These are phyloP conservation scores for Amblyraja radiata DNA, from an alignment of 2,797 vertebrate genomes.

Conservation along the genomic window DNA sequence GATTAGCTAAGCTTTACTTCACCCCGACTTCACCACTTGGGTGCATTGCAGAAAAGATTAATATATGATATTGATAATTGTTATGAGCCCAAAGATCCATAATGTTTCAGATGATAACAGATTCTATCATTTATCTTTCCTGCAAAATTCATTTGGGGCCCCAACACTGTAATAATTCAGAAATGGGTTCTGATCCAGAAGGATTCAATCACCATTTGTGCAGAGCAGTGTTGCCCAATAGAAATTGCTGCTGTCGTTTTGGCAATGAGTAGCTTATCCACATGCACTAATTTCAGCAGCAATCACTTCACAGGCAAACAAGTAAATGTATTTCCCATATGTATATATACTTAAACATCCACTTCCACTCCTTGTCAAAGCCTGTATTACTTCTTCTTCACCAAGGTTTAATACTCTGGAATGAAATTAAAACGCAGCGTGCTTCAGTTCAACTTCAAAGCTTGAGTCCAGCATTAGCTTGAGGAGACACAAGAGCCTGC, in stretches of 20 bases:
- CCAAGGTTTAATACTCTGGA: neutral
- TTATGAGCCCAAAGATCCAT: neutral
- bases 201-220: neutral
- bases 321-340: neutral
- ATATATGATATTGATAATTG: slow-evolving; percentile 18
- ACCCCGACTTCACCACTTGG: neutral
- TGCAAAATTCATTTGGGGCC: neutral
- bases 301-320: neutral
- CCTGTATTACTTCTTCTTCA: neutral
- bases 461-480: neutral
- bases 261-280: neutral
- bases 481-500: neutral
- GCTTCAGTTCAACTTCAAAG: neutral
- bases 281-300: neutral
- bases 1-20: neutral
- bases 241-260: neutral
- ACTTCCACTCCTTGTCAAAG: neutral
- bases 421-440: neutral
- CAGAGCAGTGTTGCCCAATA: neutral
- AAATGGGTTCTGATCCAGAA: neutral
- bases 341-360: neutral
- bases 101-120: neutral
- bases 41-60: neutral
- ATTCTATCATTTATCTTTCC: neutral
- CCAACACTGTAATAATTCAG: neutral